phyloP scores from a whole-genome alignment of 1,140 invertebrate species.

The Trypoxylus dichotomus region DNA sequence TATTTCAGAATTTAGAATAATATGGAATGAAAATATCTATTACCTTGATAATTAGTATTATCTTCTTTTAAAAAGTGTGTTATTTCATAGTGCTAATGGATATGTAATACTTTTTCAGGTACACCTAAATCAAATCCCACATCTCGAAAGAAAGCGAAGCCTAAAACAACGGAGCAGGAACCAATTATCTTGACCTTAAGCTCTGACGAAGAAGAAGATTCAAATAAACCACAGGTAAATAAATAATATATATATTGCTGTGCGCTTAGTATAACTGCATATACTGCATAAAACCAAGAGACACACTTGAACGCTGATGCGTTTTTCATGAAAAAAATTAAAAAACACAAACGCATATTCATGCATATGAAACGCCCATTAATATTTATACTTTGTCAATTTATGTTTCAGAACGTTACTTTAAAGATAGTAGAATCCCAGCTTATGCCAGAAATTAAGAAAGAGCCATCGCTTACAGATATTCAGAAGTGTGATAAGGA shows the following conservation, averaged over 20 bases:
- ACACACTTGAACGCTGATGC: no score
- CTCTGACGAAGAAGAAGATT: constrained; percentile 63
- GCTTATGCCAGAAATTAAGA: constrained; percentile 44
- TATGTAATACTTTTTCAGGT: neutral
- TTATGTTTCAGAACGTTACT: constrained; percentile 2
- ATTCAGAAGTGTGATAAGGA: constrained; percentile 40
- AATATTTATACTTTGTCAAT: no score
- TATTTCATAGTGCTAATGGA: no score
- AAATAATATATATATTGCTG: neutral
- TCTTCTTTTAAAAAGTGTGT: no score
- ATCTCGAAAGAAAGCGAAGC: constrained; percentile 33
- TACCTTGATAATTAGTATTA: no score
- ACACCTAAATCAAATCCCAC: constrained; percentile 31
- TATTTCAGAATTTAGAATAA: no score
- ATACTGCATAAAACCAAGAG: no score
- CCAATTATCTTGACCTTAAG: constrained; percentile 65
- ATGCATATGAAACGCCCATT: no score
- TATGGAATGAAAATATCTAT: no score
- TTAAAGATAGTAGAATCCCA: constrained; percentile 32
- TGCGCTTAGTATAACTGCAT: no score
- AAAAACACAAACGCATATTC: no score
- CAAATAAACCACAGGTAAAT: constrained; percentile 33
- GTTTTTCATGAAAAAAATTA: no score
- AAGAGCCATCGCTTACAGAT: constrained; percentile 46
- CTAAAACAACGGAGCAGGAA: constrained; percentile 57